Conservation (phyloP, 2,797 vertebrate genomes). For the Brotula barbata region DNA sequence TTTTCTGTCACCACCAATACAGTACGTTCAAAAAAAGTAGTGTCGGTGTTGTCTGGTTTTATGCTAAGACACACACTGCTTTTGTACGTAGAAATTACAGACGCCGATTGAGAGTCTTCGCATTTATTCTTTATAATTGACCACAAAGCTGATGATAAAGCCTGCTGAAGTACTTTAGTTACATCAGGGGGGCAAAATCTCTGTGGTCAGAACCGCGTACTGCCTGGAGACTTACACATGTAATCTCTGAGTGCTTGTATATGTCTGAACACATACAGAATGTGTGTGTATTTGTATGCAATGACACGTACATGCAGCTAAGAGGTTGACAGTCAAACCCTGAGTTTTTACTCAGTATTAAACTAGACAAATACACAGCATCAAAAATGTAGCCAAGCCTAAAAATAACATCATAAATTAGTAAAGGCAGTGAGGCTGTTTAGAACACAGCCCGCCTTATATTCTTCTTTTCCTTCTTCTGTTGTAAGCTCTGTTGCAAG, state of each 20-base stretch:
- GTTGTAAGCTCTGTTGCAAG: conserved; percentile 27
- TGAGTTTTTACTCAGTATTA: conserved; percentile 57
- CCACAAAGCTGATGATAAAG: no score
- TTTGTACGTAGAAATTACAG: neutral
- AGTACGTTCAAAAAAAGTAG: no score
- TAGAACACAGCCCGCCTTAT: conserved; percentile 39
- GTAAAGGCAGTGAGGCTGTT: conserved; percentile 54
- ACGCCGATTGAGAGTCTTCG: neutral
- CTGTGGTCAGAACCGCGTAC: no score
- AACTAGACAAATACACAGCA: conserved; percentile 71
- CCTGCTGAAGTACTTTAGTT: no score
- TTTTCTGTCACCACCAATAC: neutral
- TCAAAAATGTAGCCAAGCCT: conserved; percentile 72
- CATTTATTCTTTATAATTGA: neutral
- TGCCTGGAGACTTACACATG: no score
- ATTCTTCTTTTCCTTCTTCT: conserved; percentile 45
- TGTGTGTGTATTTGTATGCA: conserved; percentile 9
- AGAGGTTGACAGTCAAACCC: conserved; percentile 50
- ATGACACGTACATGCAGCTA: conserved; percentile 8
- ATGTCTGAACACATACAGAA: neutral
- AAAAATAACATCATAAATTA: conserved; percentile 78
- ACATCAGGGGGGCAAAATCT: neutral
- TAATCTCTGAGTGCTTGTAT: neutral
- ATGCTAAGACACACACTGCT: neutral
- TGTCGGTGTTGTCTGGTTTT: no score